Evolutionary conservation across 2,797 vertebrate genomes (phyloP), one percentile per base, ranked within the genome.

Genomic region (Pyrocephalus nanus): DNA sequence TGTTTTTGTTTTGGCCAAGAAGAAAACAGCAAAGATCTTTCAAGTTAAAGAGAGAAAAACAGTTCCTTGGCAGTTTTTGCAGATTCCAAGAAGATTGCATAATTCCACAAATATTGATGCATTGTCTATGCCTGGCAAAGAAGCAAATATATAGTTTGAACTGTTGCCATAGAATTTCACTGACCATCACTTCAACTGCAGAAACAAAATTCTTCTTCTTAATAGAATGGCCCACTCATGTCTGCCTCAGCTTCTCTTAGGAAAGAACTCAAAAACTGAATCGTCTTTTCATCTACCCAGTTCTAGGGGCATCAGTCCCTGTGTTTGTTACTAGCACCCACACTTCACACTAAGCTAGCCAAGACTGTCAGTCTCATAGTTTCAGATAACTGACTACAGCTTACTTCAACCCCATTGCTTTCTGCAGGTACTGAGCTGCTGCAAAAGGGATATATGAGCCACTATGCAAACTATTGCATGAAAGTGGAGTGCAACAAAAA

Each of bases 31-130:
- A 80, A 90, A 88, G 77, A 89, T 85, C 92, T 93, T 96, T 90
- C 82, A 92, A 94, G 34, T 30, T 65, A 40, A 88, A 40, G n/a
- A 80, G 73, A 47, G 25, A n/a, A 86, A 88, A 95, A 51, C 54
- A 92, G 80, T 67, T 90, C 60, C 17, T 86, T 92, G 91, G 86
- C 47, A 1, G 73, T 82, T 89, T 78, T 92, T 88, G 83, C 67
- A 91, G 88, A 96, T 93, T 97, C 91, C 95, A 84, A 51, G 42
- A 93, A 80, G 73, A 93, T 9, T 93, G 67, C 66, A 64, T 83
- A 93, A 91, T 89, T 94, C 80, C 79, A 95, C 81, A 96, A 95
- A 95, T 96, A 88, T 96, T 92, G 92, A 85, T 93, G 88, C 83
- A 94, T 86, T 94, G 79, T 95, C 81, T 92, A 77, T 88, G 60